Evolutionary conservation across 2,797 vertebrate genomes (phyloP), one percentile per base, ranked within the genome.

Genomic region (Odontamblyopus rebecca): DNA sequence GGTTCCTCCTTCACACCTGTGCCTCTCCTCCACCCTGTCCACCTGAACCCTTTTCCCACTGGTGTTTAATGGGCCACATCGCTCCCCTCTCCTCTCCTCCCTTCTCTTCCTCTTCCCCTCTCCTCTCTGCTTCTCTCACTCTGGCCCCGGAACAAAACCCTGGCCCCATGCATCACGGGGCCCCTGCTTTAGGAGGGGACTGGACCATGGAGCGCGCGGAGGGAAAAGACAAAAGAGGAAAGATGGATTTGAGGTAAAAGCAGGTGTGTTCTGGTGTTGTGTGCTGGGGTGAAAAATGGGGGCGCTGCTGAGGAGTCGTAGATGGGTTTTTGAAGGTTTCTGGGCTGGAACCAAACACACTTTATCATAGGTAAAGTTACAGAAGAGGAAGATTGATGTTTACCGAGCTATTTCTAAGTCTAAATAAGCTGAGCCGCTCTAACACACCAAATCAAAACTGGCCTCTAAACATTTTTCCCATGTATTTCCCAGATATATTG

Each of bases 21-120:
- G 81, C 71, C 75, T 7, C 6, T 35, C 3, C n/a, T 61, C 74
- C 74, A 73, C 32, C 4, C 32, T 6, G 91, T 93, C 92, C 89
- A 90, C 90, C 86, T 83, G 89, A 90, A 89, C 86, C 83, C 44
- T 53, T 27, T 80, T 72, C 71, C 76, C 89, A 89, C 75, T 88
- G 81, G 83, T 89, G 91, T 89, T 96, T 94, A 96, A 94, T 94
- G 94, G 93, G 91, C 93, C 94, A 88, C 89, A 86, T 82, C 90
- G 85, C 89, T 89, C 67, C 84, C 77, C 15, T 61, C 29, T 61
- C 30, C 30, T 92, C 38, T 44, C 41, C 32, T 32, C 30, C 30
- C 30, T 4, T 5, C 30, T 35, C 35, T 35, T 35, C 35, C 35
- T 7, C 35, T 8, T 7, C 35, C 8, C 35, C 2, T 7, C 35